Evolutionary conservation across 64 coral and sea anemone species (phyloP), one percentile per base, ranked within the genome.

Genomic region (Montipora sp.): DNA sequence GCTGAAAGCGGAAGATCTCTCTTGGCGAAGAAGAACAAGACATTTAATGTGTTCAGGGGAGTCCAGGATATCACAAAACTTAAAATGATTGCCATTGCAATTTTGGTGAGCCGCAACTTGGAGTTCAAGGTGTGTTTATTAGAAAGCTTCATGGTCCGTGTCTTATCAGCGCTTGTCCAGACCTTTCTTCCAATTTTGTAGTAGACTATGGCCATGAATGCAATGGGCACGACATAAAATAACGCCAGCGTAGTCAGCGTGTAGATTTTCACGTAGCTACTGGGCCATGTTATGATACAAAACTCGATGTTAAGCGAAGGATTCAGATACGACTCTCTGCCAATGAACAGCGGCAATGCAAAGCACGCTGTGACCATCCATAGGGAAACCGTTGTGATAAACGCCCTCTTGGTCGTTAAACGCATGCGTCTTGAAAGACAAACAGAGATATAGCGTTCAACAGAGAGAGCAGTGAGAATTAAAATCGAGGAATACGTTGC

Each of bases 51-150:
- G 13, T 92, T 84, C 11, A 27, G 20, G 12, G 95, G 95, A 59
- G 92, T 93, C 95, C 95, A 98, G 47, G 95, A 93, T 3, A 98
- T 71, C 0, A 86, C 89, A 48, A 98, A 98, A 67, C 95, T 98
- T 2, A 98, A 48, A 10, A 98, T 83, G 22, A 97, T 97, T 14
- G 69, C 89, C 27, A 97, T 59, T 13, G 91, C 90, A 14, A 97
- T 97, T 44, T 92, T 97, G 4, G 95, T 97, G 27, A 97, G 90
- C 48, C 95, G 94, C 5, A 93, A 63, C 48, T 97, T 97, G 23
- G 95, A 92, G 16, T 89, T 80, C 3, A 79, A 65, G 6, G 93
- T 75, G 7, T 67, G 85, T 19, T 89, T 91, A 16, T 50, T 89
- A 1, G 59, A 80, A 8, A 59, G 83, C 7, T 85, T 88, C 95